Base-by-base conservation (phyloP, 2,888 invertebrate genomes). In the Barypeithes pellucidus region DNA sequence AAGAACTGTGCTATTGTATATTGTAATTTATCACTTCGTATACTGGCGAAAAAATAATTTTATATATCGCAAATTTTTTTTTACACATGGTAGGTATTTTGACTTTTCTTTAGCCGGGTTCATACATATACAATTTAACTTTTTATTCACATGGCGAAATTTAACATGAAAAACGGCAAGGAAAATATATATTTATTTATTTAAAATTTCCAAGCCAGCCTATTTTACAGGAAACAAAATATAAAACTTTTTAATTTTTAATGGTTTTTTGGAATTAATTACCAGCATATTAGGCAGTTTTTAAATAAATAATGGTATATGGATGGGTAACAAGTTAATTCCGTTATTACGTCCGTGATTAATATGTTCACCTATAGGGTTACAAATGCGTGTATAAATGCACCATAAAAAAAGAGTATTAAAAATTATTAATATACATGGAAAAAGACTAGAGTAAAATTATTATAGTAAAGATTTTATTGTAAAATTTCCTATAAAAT, bases 161-260 rank as follows among this genome's bases (percentile, higher is more conserved):
- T 47, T 18, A 18, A 47, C 47, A 20, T 47, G 47, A 20, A 47
- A 47, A 47, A 47, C 11, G 12, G 20, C 47, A 43, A 16, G 43
- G 43, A 2, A 43, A 43, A 41, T 14, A 43, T 39, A 29, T 9
- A n/a, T 43, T 7, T 43, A 16, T 43, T 43, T 43, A 14, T 16
- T 45, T 18, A 20, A 16, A 20, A 0, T 20, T 47, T 20, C n/a
- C 3, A 9, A 47, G 18, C 47, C 18, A 20, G 11, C 20, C 20
- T 20, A 47, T 47, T 47, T 47, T 18, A 47, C 12, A 20, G 12
- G 2, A 47, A 47, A 47, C 20, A 47, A 47, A 47, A 47, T 11
- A 47, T 20, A 47, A 20, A 47, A 9, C 43, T 43, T 8, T 41
- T 41, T n/a, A 33, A 8, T 33, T 33, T 39, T 39, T 43, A 4